A percentile compares a stretch with the other conserved stretches of the same genome.
Conservation (phyloP, 2,797 vertebrate genomes). For the Sebastes nivosus region DNA sequence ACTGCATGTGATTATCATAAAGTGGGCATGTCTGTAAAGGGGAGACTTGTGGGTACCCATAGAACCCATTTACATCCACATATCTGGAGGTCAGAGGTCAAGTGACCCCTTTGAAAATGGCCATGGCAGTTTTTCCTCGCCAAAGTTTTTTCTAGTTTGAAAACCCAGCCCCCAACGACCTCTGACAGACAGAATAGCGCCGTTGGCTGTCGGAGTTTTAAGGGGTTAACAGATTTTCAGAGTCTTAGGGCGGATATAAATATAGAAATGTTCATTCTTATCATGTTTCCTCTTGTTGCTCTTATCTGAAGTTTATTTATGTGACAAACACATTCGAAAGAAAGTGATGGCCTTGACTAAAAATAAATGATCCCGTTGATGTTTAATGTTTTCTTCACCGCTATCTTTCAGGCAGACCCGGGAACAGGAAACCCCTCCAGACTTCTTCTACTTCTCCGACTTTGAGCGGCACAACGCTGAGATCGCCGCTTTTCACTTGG, state of each 20-base stretch:
- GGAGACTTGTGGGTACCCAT: no score
- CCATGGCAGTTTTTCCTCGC: no score
- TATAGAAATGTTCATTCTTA: background rate
- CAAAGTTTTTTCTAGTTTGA: no score
- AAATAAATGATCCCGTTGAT: background rate
- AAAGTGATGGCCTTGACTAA: background rate
- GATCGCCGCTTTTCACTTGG: constrained; percentile 96
- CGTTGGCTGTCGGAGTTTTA: no score
- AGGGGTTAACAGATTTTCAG: background rate
- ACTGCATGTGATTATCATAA: no score
- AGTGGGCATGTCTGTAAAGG: no score
- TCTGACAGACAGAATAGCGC: no score
- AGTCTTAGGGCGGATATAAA: background rate
- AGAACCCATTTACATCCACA: no score
- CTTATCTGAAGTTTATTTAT: background rate
- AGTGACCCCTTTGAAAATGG: no score
- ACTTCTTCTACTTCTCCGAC: constrained; percentile 99
- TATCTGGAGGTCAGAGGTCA: no score
- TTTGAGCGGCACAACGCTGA: constrained; percentile 97
- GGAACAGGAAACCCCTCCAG: constrained; percentile 95
- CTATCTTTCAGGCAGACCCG: constrained; percentile 88
- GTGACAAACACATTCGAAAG: background rate
- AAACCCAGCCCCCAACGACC: no score
- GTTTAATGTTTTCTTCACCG: background rate
- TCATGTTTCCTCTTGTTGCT: background rate